Conservation (phyloP, 64 coral and sea anemone species). For the Montipora capricornis region DNA sequence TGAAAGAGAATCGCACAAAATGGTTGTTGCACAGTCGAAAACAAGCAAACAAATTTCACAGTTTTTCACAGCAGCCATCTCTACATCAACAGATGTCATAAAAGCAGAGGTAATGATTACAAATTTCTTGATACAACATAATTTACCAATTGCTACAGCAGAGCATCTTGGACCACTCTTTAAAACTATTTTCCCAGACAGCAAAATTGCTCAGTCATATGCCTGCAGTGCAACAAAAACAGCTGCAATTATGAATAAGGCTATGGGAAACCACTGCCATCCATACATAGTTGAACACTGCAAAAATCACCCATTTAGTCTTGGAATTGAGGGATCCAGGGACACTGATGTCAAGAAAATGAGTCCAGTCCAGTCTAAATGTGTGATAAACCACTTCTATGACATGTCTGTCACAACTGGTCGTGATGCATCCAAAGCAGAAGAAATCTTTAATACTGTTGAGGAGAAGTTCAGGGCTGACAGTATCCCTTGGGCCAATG, state of each 20-base stretch:
- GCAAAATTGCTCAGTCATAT: slow-evolving; percentile 53
- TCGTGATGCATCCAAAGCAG: slow-evolving; percentile 29
- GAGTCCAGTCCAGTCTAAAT: slow-evolving; percentile 29
- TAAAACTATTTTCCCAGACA: slow-evolving; percentile 65
- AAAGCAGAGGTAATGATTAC: slow-evolving; percentile 52
- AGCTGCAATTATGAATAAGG: slow-evolving; percentile 63
- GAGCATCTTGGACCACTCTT: slow-evolving; percentile 61
- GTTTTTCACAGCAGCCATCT: slow-evolving; percentile 18
- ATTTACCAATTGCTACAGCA: slow-evolving; percentile 63
- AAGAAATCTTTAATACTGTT: slow-evolving; percentile 32
- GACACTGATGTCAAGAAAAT: slow-evolving; percentile 36
- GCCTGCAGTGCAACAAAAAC: slow-evolving; percentile 61
- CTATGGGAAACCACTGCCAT: slow-evolving; percentile 62
- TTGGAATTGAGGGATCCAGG: slow-evolving; percentile 60
- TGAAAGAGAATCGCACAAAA: slow-evolving; percentile 41
- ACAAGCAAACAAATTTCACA: slow-evolving; percentile 26
- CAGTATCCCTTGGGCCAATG: too few species aligned
- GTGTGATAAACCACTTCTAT: slow-evolving; percentile 34
- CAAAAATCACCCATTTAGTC: slow-evolving; percentile 50
- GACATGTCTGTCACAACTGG: slow-evolving; percentile 55
- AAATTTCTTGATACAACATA: slow-evolving; percentile 68
- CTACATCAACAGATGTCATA: slow-evolving; percentile 35
- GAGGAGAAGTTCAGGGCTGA: too few species aligned
- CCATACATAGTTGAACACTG: slow-evolving; percentile 54
- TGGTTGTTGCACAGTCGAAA: neutral